These are phyloP conservation scores for Neodiprion lecontei DNA, from an alignment of 1,140 invertebrate species.

Conservation along the genomic window DNA sequence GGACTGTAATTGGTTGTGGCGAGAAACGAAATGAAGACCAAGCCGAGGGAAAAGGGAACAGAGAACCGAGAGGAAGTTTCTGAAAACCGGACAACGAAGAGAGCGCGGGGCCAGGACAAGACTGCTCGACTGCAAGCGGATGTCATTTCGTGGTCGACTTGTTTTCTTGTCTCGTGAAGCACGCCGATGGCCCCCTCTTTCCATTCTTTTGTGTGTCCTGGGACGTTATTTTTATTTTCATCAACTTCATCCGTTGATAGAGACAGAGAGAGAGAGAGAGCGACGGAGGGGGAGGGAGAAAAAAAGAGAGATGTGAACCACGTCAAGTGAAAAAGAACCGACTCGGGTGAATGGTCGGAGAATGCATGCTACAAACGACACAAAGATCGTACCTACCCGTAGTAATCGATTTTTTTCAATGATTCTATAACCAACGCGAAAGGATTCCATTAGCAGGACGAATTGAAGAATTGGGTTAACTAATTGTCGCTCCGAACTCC, in stretches of 20 bases:
- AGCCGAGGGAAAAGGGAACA: conserved; percentile 21
- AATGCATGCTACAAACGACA: not conserved
- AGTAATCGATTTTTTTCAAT: not conserved
- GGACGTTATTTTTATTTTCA: conserved; percentile 8
- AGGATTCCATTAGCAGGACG: no score
- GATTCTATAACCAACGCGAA: not conserved
- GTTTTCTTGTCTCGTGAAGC: conserved; percentile 31
- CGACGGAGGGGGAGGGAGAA: no score
- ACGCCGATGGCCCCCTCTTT: not conserved
- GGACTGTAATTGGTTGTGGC: conserved; percentile 32
- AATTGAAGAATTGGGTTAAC: not conserved
- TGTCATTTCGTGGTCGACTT: conserved; percentile 61
- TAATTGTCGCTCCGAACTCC: not conserved
- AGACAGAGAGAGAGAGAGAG: no score
- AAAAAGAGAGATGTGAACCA: no score
- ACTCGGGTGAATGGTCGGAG: not conserved
- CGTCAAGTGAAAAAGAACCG: not conserved
- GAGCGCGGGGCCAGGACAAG: conserved; percentile 18
- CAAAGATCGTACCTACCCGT: not conserved
- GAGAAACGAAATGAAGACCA: conserved; percentile 37
- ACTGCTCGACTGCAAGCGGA: conserved; percentile 41
- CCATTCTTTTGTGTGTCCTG: conserved; percentile 9
- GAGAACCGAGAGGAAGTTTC: conserved; percentile 11
- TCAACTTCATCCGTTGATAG: not conserved
- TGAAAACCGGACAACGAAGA: conserved; percentile 6